Evolutionary conservation across 1,140 invertebrate species (phyloP), one percentile per base, ranked within the genome.

Genomic region (Pomacea maculata): DNA sequence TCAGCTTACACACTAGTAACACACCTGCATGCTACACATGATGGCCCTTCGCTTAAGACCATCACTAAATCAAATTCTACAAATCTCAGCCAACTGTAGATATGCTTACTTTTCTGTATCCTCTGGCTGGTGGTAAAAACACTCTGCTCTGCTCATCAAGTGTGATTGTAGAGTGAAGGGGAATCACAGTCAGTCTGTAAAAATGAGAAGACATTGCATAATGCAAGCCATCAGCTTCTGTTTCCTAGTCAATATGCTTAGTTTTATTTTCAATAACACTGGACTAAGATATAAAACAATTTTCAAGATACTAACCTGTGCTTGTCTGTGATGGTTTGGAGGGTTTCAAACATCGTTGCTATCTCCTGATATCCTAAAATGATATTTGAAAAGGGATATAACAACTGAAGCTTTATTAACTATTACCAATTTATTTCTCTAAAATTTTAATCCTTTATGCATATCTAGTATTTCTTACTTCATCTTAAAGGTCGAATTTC

Each of bases 311-410:
- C 79, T 82, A 82, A 87, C 84, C 78, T 82, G 65, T 82, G 82
- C 57, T 71, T 65, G 11, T 52, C 17, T 63, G 80, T 67, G 45
- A 83, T 65, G 6, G 76, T 65, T 72, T 81, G 76, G 19, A 88
- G 67, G 17, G 75, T 68, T 19, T 85, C 79, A 29, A 82, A 75
- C 54, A 88, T 73, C 55, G 80, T 71, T 64, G 80, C 68, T 55
- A 88, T 87, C 74, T 88, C 96, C 86, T 93, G 90, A 68, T 96
- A 83, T 72, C 88, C 87, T 83, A 65, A 57, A 68, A 83, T 65
- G 79, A 12, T 83, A 78, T 52, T 57, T 15, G 34, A 71, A 70
- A 12, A 55, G 19, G 21, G 21, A 21, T 11, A 21, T 34, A 82
- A 65, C 11, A 1, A 77, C 29, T 29, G 64, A 63, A 25, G 2